Percentiles rank a stretch among this genome's conserved stretches.
Evolutionary conservation across 1,140 invertebrate genomes (phyloP).

Genomic region (Pogonognathellus flavescens): DNA sequence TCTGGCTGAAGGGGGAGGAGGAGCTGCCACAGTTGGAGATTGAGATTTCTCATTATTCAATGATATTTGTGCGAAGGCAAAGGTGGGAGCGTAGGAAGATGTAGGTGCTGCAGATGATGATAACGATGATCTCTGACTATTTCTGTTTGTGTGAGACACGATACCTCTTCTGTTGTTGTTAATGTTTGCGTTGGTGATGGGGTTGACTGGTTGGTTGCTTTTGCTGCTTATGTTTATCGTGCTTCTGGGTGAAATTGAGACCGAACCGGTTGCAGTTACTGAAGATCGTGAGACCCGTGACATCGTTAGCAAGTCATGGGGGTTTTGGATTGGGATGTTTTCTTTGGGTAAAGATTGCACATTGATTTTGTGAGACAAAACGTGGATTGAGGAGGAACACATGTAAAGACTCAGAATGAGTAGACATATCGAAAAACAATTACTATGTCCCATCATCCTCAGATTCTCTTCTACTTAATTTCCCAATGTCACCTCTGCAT

Average conservation of each 20-base stretch:
- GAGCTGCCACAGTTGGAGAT: neutral
- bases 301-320: conserved; percentile 1
- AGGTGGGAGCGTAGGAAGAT: neutral
- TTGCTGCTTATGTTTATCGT: neutral
- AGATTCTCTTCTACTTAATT: neutral
- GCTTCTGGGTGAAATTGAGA: conserved; percentile 4
- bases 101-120: no score
- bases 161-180: neutral
- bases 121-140: conserved; percentile 1
- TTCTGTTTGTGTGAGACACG: neutral
- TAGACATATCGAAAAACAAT: conserved; percentile 11
- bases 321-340: conserved; percentile 16
- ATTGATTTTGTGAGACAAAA: conserved; percentile 48
- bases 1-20: neutral
- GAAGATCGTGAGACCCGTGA: neutral
- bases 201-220: neutral
- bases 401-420: conserved; percentile 47
- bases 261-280: conserved; percentile 8
- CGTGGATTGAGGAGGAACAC: conserved; percentile 8
- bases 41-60: conserved; percentile 3
- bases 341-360: conserved; percentile 42
- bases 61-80: conserved; percentile 1
- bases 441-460: conserved; percentile 25
- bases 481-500: conserved; percentile 3
- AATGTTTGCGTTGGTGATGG: neutral